Base-by-base conservation (phyloP, 2,888 invertebrate species). In the Erebia aethiops region DNA sequence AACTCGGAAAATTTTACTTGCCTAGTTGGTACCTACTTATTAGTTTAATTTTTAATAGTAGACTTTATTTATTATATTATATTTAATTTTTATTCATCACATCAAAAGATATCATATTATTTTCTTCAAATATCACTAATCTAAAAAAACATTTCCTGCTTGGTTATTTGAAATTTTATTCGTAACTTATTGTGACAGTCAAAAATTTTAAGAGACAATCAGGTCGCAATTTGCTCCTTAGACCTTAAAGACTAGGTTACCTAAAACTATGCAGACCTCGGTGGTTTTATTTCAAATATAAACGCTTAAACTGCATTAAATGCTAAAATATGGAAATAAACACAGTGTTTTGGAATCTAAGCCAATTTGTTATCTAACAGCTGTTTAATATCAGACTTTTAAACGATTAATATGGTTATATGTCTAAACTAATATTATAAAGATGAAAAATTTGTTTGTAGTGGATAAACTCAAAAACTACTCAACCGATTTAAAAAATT, bases 191-290 rank as follows among this genome's bases (percentile, higher is more conserved):
- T 61, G 51, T 49, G 49, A 60, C 21, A 64, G 62, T 46, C 35
- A 66, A 60, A 61, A 35, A 41, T 18, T 21, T 64, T 46, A 41
- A 71, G 65, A 66, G 54, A 69, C 49, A 21, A 63, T 69, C 16
- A 65, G 71, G 35, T 51, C 35, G 46, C 18, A 67, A 26, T 21
- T 43, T 65, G 54, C 16, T n/a, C 67, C n/a, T 51, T 70, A 74
- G 13, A 57, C 7, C 51, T 67, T 35, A 64, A 21, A 7, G 35
- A 35, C n/a, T 16, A 52, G 9, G 9, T 35, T 18, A 61, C 60
- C 49, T 67, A 67, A 57, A 46, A 69, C 67, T 71, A 74, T 54
- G 71, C 71, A 74, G 70, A 74, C 71, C 71, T 57, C 54, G 57
- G 71, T 60, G 60, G 67, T 73, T 61, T 21, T 61, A 14, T 63